These are phyloP conservation scores for Netelia melanura DNA, from an alignment of 2,888 invertebrate species.

Conservation along the genomic window DNA sequence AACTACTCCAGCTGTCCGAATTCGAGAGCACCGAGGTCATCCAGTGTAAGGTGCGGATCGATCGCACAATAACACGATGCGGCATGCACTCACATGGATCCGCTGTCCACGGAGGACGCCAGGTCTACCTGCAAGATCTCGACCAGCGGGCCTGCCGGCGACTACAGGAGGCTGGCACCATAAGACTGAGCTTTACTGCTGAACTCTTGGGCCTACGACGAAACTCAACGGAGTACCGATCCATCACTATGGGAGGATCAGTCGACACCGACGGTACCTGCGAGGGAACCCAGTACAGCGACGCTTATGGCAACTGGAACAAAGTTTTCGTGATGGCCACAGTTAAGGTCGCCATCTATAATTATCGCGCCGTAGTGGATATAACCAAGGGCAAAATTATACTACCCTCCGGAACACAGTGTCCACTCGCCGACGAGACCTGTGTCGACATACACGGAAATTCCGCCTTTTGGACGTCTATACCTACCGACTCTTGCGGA, in stretches of 20 bases:
- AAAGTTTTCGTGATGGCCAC: constrained; percentile 57
- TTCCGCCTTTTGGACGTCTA: constrained; percentile 40
- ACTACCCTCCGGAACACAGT: constrained; percentile 26
- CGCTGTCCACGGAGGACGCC: neutral
- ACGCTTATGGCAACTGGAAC: constrained; percentile 65
- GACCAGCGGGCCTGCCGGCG: neutral
- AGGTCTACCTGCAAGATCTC: constrained; percentile 19
- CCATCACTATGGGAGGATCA: constrained; percentile 15
- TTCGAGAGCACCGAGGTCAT: neutral
- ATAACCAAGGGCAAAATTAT: neutral
- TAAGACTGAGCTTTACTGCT: neutral
- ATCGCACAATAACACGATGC: neutral
- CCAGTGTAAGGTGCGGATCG: constrained; percentile 31
- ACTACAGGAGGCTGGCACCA: constrained; percentile 30
- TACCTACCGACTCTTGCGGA: constrained; percentile 44
- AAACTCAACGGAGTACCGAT: neutral
- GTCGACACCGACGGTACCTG: constrained; percentile 55
- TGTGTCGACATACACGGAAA: constrained; percentile 50
- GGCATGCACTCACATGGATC: constrained; percentile 41
- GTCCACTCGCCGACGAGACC: neutral
- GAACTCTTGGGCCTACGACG: neutral
- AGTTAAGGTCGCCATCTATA: neutral
- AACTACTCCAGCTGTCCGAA: constrained; percentile 18
- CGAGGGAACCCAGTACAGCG: constrained; percentile 65
- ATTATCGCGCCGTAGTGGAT: constrained; percentile 42